Conservation (phyloP, 2,888 invertebrate species). For the Oxytorus armatus region DNA sequence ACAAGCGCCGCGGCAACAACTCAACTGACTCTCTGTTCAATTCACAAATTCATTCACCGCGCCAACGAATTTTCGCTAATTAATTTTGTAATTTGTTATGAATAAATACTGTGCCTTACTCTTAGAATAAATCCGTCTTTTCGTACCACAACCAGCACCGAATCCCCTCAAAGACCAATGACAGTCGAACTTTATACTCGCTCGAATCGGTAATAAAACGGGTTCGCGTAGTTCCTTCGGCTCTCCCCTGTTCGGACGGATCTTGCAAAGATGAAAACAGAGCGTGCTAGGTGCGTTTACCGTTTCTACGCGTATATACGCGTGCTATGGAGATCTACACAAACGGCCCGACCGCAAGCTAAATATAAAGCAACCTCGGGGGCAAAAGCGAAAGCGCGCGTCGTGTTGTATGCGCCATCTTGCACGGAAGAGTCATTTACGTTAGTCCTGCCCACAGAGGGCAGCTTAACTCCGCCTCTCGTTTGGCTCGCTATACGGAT, state of each 20-base stretch:
- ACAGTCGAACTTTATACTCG: background rate
- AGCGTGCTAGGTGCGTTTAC: constrained; percentile 36
- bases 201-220: background rate
- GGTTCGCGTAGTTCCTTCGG: constrained; percentile 7
- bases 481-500: constrained; percentile 75
- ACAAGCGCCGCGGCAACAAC: no score
- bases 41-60: no score
- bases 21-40: no score
- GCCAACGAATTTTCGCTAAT: no score
- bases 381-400: constrained; percentile 70
- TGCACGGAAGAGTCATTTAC: constrained; percentile 86
- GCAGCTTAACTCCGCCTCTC: constrained; percentile 85
- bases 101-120: no score
- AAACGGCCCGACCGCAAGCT: constrained; percentile 75
- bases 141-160: no score
- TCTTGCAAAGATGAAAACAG: constrained; percentile 18
- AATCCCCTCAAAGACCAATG: background rate
- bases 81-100: no score
- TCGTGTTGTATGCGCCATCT: constrained; percentile 84
- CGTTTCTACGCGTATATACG: constrained; percentile 33
- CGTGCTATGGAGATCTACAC: no score
- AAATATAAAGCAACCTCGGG: constrained; percentile 81
- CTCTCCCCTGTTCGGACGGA: constrained; percentile 4
- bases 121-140: no score
- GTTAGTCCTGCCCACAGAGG: constrained; percentile 86